phyloP scores from a whole-genome alignment of 2,888 invertebrate genomes.

The Chironomus tentans region DNA sequence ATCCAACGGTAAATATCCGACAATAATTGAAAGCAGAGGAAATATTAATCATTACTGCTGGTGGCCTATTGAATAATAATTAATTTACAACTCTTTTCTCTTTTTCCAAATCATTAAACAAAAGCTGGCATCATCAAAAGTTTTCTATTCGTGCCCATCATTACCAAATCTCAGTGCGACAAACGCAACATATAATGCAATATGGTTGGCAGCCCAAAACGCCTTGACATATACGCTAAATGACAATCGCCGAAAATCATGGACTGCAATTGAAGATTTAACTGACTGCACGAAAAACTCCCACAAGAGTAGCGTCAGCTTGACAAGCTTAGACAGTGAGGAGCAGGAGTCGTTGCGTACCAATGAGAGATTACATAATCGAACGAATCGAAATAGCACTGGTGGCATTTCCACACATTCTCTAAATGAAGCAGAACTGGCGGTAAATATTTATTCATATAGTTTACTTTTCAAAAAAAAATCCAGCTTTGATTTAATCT shows the following conservation, averaged over 20 bases:
- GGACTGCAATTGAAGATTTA: constrained; percentile 76
- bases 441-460: constrained; percentile 45
- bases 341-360: constrained; percentile 56
- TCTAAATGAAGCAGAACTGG: constrained; percentile 78
- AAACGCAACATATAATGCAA: constrained; percentile 32
- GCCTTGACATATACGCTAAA: constrained; percentile 33
- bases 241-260: constrained; percentile 60
- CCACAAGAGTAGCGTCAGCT: constrained; percentile 55
- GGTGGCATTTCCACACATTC: constrained; percentile 63
- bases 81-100: too few relatives aligned
- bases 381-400: constrained; percentile 45
- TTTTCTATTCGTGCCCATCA: constrained; percentile 36
- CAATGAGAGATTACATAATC: constrained; percentile 42
- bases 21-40: too few relatives aligned
- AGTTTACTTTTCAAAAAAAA: background rate
- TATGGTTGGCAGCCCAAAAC: constrained; percentile 39
- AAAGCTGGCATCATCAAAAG: constrained; percentile 26
- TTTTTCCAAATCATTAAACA: background rate
- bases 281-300: constrained; percentile 48
- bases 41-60: too few relatives aligned
- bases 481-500: background rate
- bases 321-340: constrained; percentile 79
- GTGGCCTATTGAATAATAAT: too few relatives aligned
- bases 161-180: constrained; percentile 38
- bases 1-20: constrained; percentile 28